Percentiles rank a stretch among this genome's conserved stretches.
These are phyloP conservation scores for Rhinichthys klamathensis DNA, from an alignment of 2,113 vertebrate genomes.

Conservation along the genomic window DNA sequence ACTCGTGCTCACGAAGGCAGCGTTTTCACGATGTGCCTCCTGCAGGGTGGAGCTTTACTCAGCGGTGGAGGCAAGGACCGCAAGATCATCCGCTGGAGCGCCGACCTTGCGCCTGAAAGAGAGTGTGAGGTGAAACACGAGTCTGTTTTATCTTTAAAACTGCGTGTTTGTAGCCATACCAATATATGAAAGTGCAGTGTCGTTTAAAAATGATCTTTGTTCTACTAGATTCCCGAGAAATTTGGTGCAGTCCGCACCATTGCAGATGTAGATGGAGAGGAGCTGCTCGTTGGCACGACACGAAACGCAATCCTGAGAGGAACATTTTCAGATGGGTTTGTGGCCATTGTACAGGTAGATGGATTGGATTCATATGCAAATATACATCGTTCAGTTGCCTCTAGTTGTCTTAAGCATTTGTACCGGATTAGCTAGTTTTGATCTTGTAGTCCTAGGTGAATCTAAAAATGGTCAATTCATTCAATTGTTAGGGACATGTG, in stretches of 20 bases:
- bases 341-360: constrained; percentile 85
- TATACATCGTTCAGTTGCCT: too few species aligned
- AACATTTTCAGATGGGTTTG: constrained; percentile 82
- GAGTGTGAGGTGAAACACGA: constrained; percentile 84
- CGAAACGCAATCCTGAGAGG: constrained; percentile 87
- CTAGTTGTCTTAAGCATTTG: too few species aligned
- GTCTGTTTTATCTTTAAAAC: not conserved
- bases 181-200: not conserved
- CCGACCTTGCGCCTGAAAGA: constrained; percentile 79
- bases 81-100: constrained; percentile 86
- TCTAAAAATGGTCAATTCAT: not conserved
- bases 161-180: not conserved
- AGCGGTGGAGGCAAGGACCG: constrained; percentile 91
- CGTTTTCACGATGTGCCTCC: constrained; percentile 85
- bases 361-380: not conserved
- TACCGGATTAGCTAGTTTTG: not conserved
- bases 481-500: constrained; percentile 81
- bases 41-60: constrained; percentile 82
- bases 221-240: constrained; percentile 82
- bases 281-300: constrained; percentile 88
- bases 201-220: not conserved
- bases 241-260: constrained; percentile 88
- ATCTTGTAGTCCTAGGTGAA: not conserved
- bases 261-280: constrained; percentile 80
- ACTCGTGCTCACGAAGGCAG: constrained; percentile 90